Conservation (phyloP, 2,888 invertebrate genomes). For the Dioctria linearis region DNA sequence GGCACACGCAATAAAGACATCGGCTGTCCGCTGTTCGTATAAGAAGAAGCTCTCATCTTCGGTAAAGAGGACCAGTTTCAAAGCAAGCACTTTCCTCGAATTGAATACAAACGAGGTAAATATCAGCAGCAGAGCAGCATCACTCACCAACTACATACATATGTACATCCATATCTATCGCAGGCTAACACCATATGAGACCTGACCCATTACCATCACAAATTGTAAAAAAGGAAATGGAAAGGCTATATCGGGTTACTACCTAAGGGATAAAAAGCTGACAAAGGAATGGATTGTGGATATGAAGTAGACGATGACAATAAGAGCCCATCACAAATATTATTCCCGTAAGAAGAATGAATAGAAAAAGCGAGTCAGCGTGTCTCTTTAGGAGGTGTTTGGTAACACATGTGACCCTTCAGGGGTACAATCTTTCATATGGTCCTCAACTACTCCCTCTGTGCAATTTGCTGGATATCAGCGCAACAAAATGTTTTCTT, state of each 20-base stretch:
- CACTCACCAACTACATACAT: not conserved
- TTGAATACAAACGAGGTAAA: conserved; percentile 49
- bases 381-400: conserved; percentile 40
- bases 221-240: conserved; percentile 46
- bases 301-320: conserved; percentile 49
- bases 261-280: conserved; percentile 50
- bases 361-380: not conserved
- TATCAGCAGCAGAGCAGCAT: not conserved
- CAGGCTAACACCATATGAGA: conserved; percentile 30
- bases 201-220: conserved; percentile 39
- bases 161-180: not conserved
- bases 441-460: not conserved
- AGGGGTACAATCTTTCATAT: conserved; percentile 10
- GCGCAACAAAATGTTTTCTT: conserved; percentile 38
- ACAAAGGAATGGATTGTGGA: conserved; percentile 53
- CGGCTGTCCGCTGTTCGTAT: conserved; percentile 16
- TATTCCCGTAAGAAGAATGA: conserved; percentile 25
- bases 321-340: conserved; percentile 40
- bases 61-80: not conserved
- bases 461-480: conserved; percentile 42
- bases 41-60: not conserved
- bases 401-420: conserved; percentile 50
- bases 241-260: conserved; percentile 49
- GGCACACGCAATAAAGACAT: conserved; percentile 45
- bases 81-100: conserved; percentile 14